These are phyloP conservation scores for Heliocidaris erythrogramma DNA, from an alignment of 35 echinoderm and acorn worm species.

Conservation along the genomic window DNA sequence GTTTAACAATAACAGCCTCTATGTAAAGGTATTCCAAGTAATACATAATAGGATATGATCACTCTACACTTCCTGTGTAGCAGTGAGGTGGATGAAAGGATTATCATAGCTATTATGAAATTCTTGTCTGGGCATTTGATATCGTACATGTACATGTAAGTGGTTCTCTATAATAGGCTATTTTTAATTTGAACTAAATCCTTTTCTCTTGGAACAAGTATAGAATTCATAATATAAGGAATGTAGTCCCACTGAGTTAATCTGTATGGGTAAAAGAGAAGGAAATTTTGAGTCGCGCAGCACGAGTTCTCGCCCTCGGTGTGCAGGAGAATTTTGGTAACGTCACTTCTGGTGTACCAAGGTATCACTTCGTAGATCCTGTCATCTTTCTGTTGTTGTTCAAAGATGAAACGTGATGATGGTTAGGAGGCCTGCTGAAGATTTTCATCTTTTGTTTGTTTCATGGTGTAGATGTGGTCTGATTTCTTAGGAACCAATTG, in stretches of 20 bases:
- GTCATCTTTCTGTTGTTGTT: not conserved
- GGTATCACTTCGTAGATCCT: not conserved
- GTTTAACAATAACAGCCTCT: no score
- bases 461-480: not conserved
- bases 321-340: slow-evolving; percentile 2
- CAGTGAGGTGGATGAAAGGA: no score
- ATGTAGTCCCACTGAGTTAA: slow-evolving; percentile 9
- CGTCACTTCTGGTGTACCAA: not conserved
- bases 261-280: not conserved
- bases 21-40: no score
- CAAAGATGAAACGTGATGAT: not conserved
- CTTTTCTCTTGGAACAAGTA: not conserved
- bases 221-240: not conserved
- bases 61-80: no score
- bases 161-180: not conserved
- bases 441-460: not conserved
- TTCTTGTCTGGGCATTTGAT: no score
- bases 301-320: not conserved
- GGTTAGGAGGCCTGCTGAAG: not conserved
- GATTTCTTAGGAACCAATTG: not conserved
- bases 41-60: no score
- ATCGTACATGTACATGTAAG: not conserved
- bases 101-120: no score
- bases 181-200: not conserved
- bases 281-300: not conserved